phyloP scores from a whole-genome alignment of 2,113 vertebrate species.

The Aleadryas rufinucha region DNA sequence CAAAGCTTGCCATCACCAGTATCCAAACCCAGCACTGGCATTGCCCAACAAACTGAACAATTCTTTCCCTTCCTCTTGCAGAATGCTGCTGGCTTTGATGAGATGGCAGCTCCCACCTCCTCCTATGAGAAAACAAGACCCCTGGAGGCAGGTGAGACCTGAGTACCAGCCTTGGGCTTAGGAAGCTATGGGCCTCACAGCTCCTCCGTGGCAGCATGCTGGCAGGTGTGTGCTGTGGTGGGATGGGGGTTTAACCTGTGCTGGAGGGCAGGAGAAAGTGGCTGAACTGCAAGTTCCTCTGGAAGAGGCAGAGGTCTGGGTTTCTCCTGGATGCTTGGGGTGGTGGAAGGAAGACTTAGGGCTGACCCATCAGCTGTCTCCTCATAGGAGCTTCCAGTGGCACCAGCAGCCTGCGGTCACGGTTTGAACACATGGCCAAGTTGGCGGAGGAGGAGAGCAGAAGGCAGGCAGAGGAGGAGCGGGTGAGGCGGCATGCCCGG shows the following conservation, averaged over 20 bases:
- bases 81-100: conserved; percentile 83
- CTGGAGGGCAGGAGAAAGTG: background rate
- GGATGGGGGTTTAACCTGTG: background rate
- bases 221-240: background rate
- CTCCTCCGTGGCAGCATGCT: background rate
- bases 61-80: conserved; percentile 7
- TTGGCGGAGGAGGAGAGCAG: conserved; percentile 77
- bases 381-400: conserved; percentile 62
- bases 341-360: background rate
- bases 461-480: conserved; percentile 78
- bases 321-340: background rate
- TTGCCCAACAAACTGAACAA: background rate
- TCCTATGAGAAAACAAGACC: conserved; percentile 85
- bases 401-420: conserved; percentile 83
- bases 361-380: background rate
- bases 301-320: background rate
- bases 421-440: conserved; percentile 88
- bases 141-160: conserved; percentile 82
- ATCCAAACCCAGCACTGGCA: background rate
- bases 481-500: conserved; percentile 66
- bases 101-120: conserved; percentile 82
- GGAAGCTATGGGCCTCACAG: background rate
- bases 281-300: background rate
- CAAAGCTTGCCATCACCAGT: background rate
- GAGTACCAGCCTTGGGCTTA: background rate